Evolutionary conservation across 2,797 vertebrate genomes (phyloP).

Genomic region (Emydoidea blandingii): DNA sequence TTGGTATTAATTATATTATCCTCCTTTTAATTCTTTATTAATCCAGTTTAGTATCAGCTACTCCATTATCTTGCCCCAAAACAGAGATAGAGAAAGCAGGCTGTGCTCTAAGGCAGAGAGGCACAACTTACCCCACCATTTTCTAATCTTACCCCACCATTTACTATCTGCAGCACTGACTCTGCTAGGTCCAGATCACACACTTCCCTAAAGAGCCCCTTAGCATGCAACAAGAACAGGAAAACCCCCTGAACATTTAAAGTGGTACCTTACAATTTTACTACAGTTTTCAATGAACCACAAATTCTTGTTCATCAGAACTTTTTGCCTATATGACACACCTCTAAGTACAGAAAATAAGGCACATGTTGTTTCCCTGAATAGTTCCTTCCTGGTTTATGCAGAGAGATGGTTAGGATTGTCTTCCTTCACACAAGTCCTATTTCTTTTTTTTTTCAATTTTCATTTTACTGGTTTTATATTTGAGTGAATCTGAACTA

Average conservation of each 20-base stretch:
- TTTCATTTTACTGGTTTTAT: neutral
- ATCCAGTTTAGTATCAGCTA: no score
- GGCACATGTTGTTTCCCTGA: neutral
- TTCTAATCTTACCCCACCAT: neutral
- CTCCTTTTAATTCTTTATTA: no score
- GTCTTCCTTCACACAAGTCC: neutral
- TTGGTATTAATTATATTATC: no score
- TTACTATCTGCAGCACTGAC: neutral
- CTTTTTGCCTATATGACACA: neutral
- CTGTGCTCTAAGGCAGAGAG: neutral
- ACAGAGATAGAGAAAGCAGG: neutral
- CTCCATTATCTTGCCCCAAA: neutral
- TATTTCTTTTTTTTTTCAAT: neutral
- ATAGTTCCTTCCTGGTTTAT: neutral
- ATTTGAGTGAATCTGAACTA: neutral
- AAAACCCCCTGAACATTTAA: neutral
- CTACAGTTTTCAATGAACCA: neutral
- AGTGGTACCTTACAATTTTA: neutral
- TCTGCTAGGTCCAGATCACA: neutral
- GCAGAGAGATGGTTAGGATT: neutral
- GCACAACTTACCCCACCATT: neutral
- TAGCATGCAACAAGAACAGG: neutral
- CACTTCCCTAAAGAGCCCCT: neutral
- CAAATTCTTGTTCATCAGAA: no score
- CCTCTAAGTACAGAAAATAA: neutral